These are phyloP conservation scores for Thalpophila matura DNA, from an alignment of 2,888 invertebrate species.

Conservation along the genomic window DNA sequence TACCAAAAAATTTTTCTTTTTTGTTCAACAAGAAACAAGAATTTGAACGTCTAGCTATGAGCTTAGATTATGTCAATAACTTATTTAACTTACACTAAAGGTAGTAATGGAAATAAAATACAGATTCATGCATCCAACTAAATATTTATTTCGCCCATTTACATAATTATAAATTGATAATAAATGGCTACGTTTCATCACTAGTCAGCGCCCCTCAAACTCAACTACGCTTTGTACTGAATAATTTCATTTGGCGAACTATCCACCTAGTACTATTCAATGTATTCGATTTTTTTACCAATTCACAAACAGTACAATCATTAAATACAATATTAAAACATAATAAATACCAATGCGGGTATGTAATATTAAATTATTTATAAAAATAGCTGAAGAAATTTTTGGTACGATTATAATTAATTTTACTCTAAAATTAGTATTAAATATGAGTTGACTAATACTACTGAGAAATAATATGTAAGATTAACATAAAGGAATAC, in stretches of 20 bases:
- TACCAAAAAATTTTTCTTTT: no score
- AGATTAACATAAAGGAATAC: slow-evolving; percentile 72
- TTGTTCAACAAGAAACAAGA: no score
- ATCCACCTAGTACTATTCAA: slow-evolving; percentile 51
- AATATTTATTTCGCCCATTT: slow-evolving; percentile 84
- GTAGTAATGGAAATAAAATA: slow-evolving; percentile 62
- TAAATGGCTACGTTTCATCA: slow-evolving; percentile 77
- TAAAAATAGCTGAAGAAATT: slow-evolving; percentile 82
- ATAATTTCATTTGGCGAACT: slow-evolving; percentile 82
- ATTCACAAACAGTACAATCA: slow-evolving; percentile 62
- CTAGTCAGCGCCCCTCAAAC: slow-evolving; percentile 68
- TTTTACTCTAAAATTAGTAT: slow-evolving; percentile 62
- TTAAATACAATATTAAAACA: slow-evolving; percentile 55
- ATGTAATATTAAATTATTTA: slow-evolving; percentile 72
- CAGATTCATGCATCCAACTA: slow-evolving; percentile 77
- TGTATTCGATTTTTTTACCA: slow-evolving; percentile 53
- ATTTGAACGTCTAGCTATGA: no score
- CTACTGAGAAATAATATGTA: slow-evolving; percentile 76
- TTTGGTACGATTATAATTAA: slow-evolving; percentile 80
- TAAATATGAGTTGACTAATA: slow-evolving; percentile 66
- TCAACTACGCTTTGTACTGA: slow-evolving; percentile 86
- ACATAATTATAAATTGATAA: slow-evolving; percentile 78
- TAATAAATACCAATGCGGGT: slow-evolving; percentile 70
- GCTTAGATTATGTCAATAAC: no score
- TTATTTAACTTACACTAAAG: no score